Evolutionary conservation across 2,113 vertebrate species (phyloP).

Genomic region (Tympanuchus pallidicinctus): DNA sequence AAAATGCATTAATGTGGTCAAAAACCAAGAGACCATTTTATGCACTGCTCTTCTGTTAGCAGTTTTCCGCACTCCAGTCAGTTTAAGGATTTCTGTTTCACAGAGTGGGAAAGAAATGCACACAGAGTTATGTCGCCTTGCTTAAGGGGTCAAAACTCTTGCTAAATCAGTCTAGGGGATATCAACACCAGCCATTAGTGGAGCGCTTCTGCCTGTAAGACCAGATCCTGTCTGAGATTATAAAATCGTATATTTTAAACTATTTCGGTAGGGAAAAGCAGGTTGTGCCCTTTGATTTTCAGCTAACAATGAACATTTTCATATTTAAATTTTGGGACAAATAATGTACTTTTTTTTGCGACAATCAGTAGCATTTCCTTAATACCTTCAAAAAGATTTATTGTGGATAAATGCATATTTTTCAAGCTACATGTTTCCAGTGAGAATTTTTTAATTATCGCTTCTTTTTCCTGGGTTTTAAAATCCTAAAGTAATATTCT

Average conservation of each 20-base stretch:
- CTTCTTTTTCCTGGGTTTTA: neutral
- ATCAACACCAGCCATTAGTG: neutral
- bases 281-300: neutral
- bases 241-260: neutral
- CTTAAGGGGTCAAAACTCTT: neutral
- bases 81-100: neutral
- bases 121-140: neutral
- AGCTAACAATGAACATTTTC: conserved; percentile 25
- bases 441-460: neutral
- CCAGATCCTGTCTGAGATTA: neutral
- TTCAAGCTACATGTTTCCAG: neutral
- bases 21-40: neutral
- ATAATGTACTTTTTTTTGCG: neutral
- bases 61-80: neutral
- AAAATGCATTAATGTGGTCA: neutral
- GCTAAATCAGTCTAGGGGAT: neutral
- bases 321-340: neutral
- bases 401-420: neutral
- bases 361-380: neutral
- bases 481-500: neutral
- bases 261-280: neutral
- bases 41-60: neutral
- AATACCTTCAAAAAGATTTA: neutral
- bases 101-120: neutral
- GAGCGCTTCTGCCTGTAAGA: neutral